Conservation (phyloP, 2,113 vertebrate genomes). For the Indicator indicator region DNA sequence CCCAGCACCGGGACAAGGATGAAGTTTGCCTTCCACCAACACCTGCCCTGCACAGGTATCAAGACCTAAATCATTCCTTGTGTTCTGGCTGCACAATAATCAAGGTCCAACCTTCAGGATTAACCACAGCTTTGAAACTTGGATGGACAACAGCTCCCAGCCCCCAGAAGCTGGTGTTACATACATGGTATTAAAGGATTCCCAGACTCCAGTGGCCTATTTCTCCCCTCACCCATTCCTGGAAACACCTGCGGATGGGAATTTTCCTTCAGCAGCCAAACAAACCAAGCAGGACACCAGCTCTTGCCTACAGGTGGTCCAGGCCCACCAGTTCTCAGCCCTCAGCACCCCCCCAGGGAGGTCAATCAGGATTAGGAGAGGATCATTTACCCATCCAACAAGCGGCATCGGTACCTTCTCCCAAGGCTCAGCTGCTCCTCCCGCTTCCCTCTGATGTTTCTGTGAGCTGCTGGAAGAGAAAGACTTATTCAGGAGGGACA, state of each 20-base stretch:
- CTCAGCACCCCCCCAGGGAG: fast-evolving
- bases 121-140: neutral
- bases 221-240: neutral
- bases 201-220: neutral
- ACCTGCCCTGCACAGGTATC: fast-evolving
- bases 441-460: neutral
- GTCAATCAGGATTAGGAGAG: fast-evolving
- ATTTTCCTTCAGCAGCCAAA: neutral
- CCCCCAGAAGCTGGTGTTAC: too few relatives aligned
- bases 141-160: neutral
- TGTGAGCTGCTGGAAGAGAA: neutral
- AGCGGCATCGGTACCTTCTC: neutral
- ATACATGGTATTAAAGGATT: fast-evolving
- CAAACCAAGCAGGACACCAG: too few relatives aligned
- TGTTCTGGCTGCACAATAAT: neutral
- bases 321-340: fast-evolving
- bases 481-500: neutral
- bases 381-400: neutral
- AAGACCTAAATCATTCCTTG: neutral
- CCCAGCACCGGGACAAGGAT: neutral
- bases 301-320: fast-evolving
- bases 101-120: neutral
- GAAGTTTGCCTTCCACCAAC: neutral
- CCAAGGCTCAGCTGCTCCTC: neutral
- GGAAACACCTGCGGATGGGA: neutral